Evolutionary conservation across 2,797 vertebrate species (phyloP), one percentile per base, ranked within the genome.

Genomic region (Oceanodroma leucorhoa): DNA sequence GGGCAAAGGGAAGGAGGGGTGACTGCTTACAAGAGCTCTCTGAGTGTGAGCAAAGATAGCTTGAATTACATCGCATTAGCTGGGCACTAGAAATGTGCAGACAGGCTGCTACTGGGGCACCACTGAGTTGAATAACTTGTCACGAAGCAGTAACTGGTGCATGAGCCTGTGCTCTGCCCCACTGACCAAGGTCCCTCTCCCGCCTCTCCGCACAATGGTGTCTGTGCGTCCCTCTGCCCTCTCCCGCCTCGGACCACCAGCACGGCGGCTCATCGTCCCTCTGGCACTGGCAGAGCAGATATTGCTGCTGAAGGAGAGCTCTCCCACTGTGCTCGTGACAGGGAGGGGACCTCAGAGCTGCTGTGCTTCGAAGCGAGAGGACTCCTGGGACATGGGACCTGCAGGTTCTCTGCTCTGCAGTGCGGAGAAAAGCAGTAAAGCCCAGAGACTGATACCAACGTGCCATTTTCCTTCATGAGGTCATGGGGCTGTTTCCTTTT

Each of bases 321-420:
- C 53, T 86, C 23, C 24, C 36, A 16, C 20, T 10, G 54, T 0
- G 0, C 40, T 9, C 1, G 1, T 43, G 43, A 69, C 6, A n/a
- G 12, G 0, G 0, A n/a, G 30, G 24, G 61, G 14, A 40, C 40
- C 17, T 15, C 14, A 22, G 26, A 0, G 0, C 16, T 38, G 54
- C 20, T 50, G 5, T n/a, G 32, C 23, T 77, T 41, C 0, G 3
- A 67, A 57, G 50, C 1, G 2, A 62, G 45, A 18, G 54, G 36
- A 40, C 18, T 26, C 10, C 27, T 0, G 0, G 55, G 21, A 11
- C 46, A 26, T 9, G 20, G 34, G 9, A 32, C 30, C 45, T 51
- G 48, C 38, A 62, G 53, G 45, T 3, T 19, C 11, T 10, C 66
- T 51, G n/a, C 40, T 61, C 9, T 55, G 24, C 27, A 72, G 26